A percentile compares a stretch with the other conserved stretches of the same genome.
These are phyloP conservation scores for Sebastes diaconus DNA, from an alignment of 2,797 vertebrate genomes.

Conservation along the genomic window DNA sequence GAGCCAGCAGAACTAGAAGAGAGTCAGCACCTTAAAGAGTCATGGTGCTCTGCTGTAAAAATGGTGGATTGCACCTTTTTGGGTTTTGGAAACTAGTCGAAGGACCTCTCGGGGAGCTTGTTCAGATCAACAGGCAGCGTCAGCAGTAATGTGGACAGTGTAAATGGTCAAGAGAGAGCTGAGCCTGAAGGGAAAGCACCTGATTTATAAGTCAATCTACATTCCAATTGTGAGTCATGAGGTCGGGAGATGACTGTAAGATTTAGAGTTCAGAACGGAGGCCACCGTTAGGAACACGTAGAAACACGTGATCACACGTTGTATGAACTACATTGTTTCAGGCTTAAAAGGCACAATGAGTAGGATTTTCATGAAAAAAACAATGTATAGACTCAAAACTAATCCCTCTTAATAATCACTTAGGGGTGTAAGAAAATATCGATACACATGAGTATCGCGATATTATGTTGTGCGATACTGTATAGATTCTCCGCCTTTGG, in stretches of 20 bases:
- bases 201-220: background rate
- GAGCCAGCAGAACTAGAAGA: too few species aligned
- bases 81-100: too few species aligned
- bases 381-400: too few species aligned
- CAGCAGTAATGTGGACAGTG: background rate
- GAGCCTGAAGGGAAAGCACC: background rate
- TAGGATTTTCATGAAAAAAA: too few species aligned
- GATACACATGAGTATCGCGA: too few species aligned
- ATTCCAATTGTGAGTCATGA: background rate
- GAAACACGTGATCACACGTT: background rate
- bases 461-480: fast-evolving
- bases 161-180: background rate
- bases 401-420: too few species aligned
- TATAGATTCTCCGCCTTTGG: too few species aligned
- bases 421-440: too few species aligned
- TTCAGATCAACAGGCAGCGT: background rate
- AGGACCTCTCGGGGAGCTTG: background rate
- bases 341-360: background rate
- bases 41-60: too few species aligned
- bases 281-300: background rate
- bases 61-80: too few species aligned
- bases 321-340: background rate
- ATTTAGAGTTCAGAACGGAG: background rate
- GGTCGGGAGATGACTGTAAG: background rate
- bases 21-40: too few species aligned